Conservation (phyloP, 2,797 vertebrate species). For the Pelochelys cantorii region DNA sequence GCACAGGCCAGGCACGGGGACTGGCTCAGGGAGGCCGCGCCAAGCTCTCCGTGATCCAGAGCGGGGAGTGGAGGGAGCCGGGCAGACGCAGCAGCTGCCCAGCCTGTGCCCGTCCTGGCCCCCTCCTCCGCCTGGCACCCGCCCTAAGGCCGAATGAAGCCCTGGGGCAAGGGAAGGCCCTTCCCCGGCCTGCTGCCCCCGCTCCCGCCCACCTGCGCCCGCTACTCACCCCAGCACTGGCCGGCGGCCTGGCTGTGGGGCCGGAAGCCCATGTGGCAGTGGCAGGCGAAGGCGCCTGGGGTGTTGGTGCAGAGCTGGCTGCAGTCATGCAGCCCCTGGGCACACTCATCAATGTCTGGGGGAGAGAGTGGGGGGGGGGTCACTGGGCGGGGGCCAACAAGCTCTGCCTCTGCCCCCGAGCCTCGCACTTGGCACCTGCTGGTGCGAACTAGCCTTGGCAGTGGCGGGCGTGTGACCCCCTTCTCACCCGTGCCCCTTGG, state of each 20-base stretch:
- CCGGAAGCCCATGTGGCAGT: conserved; percentile 52
- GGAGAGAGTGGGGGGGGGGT: not conserved
- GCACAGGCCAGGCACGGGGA: not conserved
- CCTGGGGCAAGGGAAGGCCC: too few species aligned
- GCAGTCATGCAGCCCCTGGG: conserved; percentile 67
- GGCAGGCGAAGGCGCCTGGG: conserved; percentile 57
- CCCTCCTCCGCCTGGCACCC: too few species aligned
- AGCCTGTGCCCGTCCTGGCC: too few species aligned
- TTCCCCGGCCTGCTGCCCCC: not conserved
- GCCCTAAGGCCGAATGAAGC: not conserved
- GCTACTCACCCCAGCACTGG: conserved; percentile 10
- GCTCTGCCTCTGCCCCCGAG: too few species aligned
- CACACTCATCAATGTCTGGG: conserved; percentile 69
- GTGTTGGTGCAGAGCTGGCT: conserved; percentile 67
- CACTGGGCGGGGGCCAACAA: not conserved
- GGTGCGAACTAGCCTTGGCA: too few species aligned
- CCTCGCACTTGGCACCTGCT: too few species aligned
- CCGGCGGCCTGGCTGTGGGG: not conserved
- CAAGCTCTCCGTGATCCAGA: not conserved
- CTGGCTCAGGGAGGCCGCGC: accelerated
- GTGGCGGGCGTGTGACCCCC: too few species aligned
- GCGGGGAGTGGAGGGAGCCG: not conserved
- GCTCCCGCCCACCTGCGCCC: too few species aligned
- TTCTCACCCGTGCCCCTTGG: too few species aligned
- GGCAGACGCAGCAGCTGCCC: not conserved